phyloP scores from a whole-genome alignment of 1,140 invertebrate species.

The Metopolophium dirhodum region DNA sequence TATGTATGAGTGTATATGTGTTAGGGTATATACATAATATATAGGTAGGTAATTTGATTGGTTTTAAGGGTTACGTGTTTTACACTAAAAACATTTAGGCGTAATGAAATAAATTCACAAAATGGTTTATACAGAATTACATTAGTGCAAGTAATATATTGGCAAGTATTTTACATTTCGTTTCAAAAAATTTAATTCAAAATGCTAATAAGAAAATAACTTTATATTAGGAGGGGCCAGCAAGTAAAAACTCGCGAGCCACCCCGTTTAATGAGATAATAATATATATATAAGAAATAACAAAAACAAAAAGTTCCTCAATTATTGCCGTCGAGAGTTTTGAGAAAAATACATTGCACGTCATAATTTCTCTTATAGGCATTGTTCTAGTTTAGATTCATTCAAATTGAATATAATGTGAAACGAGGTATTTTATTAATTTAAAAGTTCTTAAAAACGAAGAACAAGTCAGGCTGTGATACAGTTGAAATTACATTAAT shows the following conservation, averaged over 20 bases:
- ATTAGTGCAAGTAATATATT: background rate
- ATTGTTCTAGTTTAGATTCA: background rate
- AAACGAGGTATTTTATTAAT: no score
- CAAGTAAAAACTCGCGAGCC: background rate
- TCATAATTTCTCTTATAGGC: background rate
- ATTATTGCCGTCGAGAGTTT: background rate
- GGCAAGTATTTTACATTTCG: background rate
- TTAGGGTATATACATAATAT: no score
- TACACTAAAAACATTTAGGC: background rate
- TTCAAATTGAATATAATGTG: background rate
- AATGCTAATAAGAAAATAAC: background rate
- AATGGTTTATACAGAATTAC: background rate
- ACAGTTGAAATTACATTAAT: background rate
- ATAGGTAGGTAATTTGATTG: no score
- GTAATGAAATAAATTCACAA: background rate
- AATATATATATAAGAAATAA: background rate
- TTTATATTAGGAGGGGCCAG: background rate
- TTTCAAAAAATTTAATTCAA: background rate
- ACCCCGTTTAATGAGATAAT: background rate
- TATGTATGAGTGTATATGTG: background rate
- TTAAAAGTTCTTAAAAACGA: background rate
- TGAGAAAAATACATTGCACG: background rate
- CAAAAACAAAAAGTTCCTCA: background rate
- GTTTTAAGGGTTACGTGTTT: background rate
- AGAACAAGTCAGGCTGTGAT: background rate